These are phyloP conservation scores for Nysson spinosus DNA, from an alignment of 2,888 invertebrate species.

Conservation along the genomic window DNA sequence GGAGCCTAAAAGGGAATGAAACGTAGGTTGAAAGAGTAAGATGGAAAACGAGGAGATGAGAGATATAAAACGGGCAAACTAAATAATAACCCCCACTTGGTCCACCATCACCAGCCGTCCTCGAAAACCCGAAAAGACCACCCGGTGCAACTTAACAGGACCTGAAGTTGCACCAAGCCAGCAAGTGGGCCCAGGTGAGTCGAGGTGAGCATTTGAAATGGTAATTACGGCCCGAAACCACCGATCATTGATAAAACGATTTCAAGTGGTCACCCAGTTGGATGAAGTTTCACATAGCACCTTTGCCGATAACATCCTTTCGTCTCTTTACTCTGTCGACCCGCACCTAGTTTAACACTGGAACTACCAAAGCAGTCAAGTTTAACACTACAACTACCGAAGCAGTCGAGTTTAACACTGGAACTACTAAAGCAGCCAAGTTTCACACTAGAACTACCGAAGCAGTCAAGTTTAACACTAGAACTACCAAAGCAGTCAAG, in stretches of 20 bases:
- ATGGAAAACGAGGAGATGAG: constrained; percentile 66
- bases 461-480: no score
- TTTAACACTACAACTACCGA: no score
- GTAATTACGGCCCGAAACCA: constrained; percentile 70
- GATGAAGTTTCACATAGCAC: constrained; percentile 44
- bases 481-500: no score
- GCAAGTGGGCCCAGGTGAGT: constrained; percentile 64
- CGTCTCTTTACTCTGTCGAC: not conserved
- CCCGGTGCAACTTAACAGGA: constrained; percentile 71
- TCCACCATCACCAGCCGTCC: constrained; percentile 54
- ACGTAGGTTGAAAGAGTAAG: constrained; percentile 19
- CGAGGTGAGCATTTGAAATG: constrained; percentile 75
- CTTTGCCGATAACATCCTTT: constrained; percentile 9
- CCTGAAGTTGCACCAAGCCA: constrained; percentile 58
- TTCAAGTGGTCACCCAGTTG: constrained; percentile 60
- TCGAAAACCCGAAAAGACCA: constrained; percentile 70
- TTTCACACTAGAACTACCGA: no score
- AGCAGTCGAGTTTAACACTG: no score
- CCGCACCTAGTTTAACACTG: no score
- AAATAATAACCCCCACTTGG: constrained; percentile 74
- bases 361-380: no score
- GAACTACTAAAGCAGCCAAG: no score
- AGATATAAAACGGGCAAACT: constrained; percentile 75
- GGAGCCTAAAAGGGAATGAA: constrained; percentile 10
- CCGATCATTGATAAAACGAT: constrained; percentile 69